phyloP scores from a whole-genome alignment of 2,888 invertebrate genomes.

The Agrilus biguttatus region DNA sequence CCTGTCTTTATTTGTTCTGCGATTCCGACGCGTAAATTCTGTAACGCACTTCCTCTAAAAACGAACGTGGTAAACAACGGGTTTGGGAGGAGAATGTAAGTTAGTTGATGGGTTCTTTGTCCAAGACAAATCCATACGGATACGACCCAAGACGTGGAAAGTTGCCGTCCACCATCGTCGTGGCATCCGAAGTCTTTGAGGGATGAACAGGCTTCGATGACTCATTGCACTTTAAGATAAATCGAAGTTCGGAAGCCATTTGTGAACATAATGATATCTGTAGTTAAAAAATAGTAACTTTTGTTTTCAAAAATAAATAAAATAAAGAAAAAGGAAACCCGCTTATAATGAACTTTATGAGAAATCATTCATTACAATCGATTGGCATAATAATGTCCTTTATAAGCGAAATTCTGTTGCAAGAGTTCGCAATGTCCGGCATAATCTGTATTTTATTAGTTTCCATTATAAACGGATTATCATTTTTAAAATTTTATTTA shows the following conservation, averaged over 20 bases:
- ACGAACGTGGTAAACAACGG: background rate
- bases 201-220: constrained; percentile 37
- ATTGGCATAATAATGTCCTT: too few relatives aligned
- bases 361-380: too few relatives aligned
- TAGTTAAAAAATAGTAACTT: constrained; percentile 8
- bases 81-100: too few relatives aligned
- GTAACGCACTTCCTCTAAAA: background rate
- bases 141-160: constrained; percentile 38
- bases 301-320: constrained; percentile 1
- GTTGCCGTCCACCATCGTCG: constrained; percentile 21
- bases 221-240: constrained; percentile 51
- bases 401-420: too few relatives aligned
- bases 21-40: too few relatives aligned
- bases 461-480: too few relatives aligned
- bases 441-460: too few relatives aligned
- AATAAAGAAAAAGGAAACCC: too few relatives aligned
- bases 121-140: constrained; percentile 44
- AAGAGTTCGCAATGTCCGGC: too few relatives aligned
- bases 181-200: constrained; percentile 18
- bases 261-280: constrained; percentile 59
- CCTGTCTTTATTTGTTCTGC: too few relatives aligned
- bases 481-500: too few relatives aligned
- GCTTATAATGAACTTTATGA: too few relatives aligned
- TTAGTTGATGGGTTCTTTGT: constrained; percentile 30
- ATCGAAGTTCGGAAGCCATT: constrained; percentile 57